Evolutionary conservation across 2,797 vertebrate genomes (phyloP).

Genomic region (Fistularia tabacaria): DNA sequence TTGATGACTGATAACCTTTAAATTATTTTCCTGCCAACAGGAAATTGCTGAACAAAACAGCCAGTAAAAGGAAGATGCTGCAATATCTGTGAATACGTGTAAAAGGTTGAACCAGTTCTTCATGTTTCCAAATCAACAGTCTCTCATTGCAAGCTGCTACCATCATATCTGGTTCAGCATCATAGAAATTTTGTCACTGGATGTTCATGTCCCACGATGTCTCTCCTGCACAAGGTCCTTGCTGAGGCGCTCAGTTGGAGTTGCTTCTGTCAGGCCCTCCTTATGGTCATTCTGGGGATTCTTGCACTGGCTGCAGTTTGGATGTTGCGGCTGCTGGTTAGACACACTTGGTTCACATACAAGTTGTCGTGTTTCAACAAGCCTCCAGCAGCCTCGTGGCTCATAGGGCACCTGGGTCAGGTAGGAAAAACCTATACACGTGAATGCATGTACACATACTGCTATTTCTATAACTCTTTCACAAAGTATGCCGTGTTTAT

Average conservation of each 20-base stretch:
- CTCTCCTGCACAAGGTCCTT: slow-evolving; percentile 30
- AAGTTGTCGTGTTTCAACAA: slow-evolving; percentile 59
- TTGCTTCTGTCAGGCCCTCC: slow-evolving; percentile 18
- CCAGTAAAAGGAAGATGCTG: slow-evolving; percentile 3
- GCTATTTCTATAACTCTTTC: neutral
- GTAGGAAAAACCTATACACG: slow-evolving; percentile 23
- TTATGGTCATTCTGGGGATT: slow-evolving; percentile 6
- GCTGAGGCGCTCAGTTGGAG: slow-evolving; percentile 28
- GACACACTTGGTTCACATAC: slow-evolving; percentile 54
- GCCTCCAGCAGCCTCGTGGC: slow-evolving; percentile 51
- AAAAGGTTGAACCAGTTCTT: slow-evolving; percentile 6
- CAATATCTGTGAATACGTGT: slow-evolving; percentile 4
- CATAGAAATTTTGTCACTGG: neutral
- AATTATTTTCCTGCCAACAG: no score
- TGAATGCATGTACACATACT: neutral
- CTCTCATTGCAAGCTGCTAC: neutral
- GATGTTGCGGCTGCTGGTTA: slow-evolving; percentile 37
- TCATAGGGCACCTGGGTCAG: slow-evolving; percentile 63
- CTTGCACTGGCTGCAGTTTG: slow-evolving; percentile 10
- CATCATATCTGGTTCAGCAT: neutral
- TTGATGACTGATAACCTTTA: no score
- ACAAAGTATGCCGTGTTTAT: no score
- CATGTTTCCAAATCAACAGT: slow-evolving; percentile 28
- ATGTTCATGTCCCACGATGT: slow-evolving; percentile 18
- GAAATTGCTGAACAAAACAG: no score